phyloP scores from a whole-genome alignment of 2,888 invertebrate species.

The Sphinx pinastri region DNA sequence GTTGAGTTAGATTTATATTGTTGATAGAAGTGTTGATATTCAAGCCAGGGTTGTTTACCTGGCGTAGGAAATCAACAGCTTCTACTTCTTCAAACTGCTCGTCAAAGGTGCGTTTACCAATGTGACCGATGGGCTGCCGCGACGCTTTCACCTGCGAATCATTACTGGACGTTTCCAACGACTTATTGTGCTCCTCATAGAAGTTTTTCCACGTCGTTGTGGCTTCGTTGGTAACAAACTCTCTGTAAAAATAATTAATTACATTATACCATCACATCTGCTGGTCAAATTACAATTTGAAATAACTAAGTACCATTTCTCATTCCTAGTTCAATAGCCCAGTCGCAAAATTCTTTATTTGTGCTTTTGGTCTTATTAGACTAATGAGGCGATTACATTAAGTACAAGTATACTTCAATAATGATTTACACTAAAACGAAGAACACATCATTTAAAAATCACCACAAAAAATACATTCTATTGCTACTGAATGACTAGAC shows the following conservation, averaged over 20 bases:
- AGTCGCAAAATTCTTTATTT: no score
- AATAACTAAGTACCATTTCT: no score
- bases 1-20: slow-evolving; percentile 56
- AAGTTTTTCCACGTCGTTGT: slow-evolving; percentile 79
- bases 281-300: no score
- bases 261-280: not conserved
- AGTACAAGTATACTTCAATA: no score
- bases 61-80: slow-evolving; percentile 54
- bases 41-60: slow-evolving; percentile 41
- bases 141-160: slow-evolving; percentile 56
- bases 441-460: no score
- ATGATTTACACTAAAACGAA: no score
- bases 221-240: slow-evolving; percentile 73
- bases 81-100: slow-evolving; percentile 72
- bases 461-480: no score
- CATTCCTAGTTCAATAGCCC: no score
- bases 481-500: no score
- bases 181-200: slow-evolving; percentile 76
- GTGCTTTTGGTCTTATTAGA: no score
- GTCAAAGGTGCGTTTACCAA: slow-evolving; percentile 67
- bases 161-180: slow-evolving; percentile 69
- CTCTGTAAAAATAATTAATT: slow-evolving; percentile 50
- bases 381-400: no score
- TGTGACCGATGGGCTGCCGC: slow-evolving; percentile 56
- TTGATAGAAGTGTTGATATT: slow-evolving; percentile 53